These are phyloP conservation scores for Hybos culiciformis DNA, from an alignment of 2,888 invertebrate genomes.

Conservation along the genomic window DNA sequence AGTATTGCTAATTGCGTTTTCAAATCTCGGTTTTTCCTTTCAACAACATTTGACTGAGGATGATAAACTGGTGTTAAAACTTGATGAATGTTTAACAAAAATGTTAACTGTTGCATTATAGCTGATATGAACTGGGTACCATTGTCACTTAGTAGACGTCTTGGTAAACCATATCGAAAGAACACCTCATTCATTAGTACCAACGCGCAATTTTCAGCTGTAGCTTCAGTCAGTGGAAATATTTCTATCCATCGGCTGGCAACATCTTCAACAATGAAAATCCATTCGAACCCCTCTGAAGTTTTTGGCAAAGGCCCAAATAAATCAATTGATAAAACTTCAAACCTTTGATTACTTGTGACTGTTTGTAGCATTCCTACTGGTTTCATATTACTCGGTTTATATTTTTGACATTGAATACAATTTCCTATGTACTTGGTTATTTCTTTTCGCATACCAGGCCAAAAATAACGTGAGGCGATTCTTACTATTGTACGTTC, in stretches of 20 bases:
- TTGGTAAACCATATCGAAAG: conserved; percentile 21
- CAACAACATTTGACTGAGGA: conserved; percentile 13
- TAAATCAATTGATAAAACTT: conserved; percentile 6
- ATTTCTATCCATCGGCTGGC: conserved; percentile 16
- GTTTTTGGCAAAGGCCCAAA: conserved; percentile 14
- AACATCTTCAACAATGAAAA: conserved; percentile 18
- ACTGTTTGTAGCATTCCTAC: conserved; percentile 12
- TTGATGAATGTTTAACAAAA: conserved; percentile 5
- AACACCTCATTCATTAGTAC: conserved; percentile 20
- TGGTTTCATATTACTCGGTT: conserved; percentile 12
- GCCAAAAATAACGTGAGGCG: conserved; percentile 12
- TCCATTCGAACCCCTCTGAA: conserved; percentile 12
- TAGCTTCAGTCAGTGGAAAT: conserved; percentile 19
- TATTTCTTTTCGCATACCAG: conserved; percentile 13
- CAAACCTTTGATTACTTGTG: conserved; percentile 3
- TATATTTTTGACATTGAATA: conserved; percentile 13
- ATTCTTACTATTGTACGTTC: conserved; percentile 12
- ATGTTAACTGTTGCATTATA: conserved; percentile 23
- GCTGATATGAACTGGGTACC: conserved; percentile 23
- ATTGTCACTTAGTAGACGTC: conserved; percentile 23
- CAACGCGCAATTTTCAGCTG: conserved; percentile 18
- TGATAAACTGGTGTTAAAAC: conserved; percentile 12
- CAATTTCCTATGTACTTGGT: conserved; percentile 9
- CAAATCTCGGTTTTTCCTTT: conserved; percentile 15
- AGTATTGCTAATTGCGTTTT: conserved; percentile 11